Conservation (phyloP, 2,113 vertebrate genomes). For the Anarrhichthys ocellatus region DNA sequence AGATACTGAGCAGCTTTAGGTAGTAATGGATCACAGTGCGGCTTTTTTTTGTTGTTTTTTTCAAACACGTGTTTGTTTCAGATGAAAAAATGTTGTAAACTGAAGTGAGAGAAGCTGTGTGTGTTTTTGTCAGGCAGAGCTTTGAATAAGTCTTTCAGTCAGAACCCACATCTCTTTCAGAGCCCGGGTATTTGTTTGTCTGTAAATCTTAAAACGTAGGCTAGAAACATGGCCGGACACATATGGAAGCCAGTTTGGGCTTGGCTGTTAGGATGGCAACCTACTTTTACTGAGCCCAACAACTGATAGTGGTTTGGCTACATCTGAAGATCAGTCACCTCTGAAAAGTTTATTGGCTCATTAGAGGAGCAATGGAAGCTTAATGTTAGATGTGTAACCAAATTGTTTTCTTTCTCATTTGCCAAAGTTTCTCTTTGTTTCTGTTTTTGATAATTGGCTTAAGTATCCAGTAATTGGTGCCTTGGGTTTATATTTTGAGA, state of each 20-base stretch:
- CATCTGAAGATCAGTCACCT: slow-evolving; percentile 55
- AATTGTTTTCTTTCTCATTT: slow-evolving; percentile 63
- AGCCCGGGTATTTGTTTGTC: slow-evolving; percentile 57
- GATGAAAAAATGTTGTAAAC: slow-evolving; percentile 30
- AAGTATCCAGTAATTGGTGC: slow-evolving; percentile 61
- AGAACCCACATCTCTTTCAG: slow-evolving; percentile 31
- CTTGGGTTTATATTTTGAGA: slow-evolving; percentile 53
- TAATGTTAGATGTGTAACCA: slow-evolving; percentile 65
- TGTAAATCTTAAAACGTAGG: slow-evolving; percentile 53
- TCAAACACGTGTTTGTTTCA: slow-evolving; percentile 12
- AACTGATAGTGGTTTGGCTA: slow-evolving; percentile 63
- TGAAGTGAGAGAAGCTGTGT: slow-evolving; percentile 16
- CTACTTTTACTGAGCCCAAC: slow-evolving; percentile 45
- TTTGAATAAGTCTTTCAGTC: slow-evolving; percentile 39
- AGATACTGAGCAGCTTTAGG: slow-evolving; percentile 25
- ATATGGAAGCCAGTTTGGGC: slow-evolving; percentile 58
- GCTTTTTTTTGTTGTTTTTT: slow-evolving; percentile 48
- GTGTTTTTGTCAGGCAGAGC: slow-evolving; percentile 38
- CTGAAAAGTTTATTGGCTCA: slow-evolving; percentile 60
- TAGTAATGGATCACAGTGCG: slow-evolving; percentile 24
- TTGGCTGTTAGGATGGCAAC: slow-evolving; percentile 50
- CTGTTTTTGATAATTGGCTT: slow-evolving; percentile 58
- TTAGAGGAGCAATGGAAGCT: slow-evolving; percentile 61
- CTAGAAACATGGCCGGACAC: slow-evolving; percentile 49
- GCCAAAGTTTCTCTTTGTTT: slow-evolving; percentile 50